Evolutionary conservation across 2,888 invertebrate species (phyloP).

Genomic region (Apocheima hispidaria): DNA sequence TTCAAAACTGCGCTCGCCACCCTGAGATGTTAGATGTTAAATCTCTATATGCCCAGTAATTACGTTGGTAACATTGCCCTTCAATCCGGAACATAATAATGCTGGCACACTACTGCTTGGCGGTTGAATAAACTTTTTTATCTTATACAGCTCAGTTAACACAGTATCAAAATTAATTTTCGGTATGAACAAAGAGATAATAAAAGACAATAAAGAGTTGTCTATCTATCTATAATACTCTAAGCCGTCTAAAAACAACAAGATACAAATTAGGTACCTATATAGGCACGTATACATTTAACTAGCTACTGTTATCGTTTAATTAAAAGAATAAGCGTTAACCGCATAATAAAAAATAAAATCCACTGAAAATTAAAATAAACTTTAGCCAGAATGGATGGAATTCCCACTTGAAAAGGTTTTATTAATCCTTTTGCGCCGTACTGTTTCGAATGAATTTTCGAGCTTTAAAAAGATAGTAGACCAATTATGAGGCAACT

Average conservation of each 20-base stretch:
- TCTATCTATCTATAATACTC: too few species aligned
- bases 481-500: conserved; percentile 46
- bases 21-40: too few species aligned
- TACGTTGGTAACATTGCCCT: too few species aligned
- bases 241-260: conserved; percentile 7
- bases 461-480: conserved; percentile 39
- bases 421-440: conserved; percentile 44
- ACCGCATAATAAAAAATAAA: conserved; percentile 34
- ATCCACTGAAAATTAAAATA: conserved; percentile 37
- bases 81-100: too few species aligned
- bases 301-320: conserved; percentile 36
- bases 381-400: conserved; percentile 32
- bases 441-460: conserved; percentile 47
- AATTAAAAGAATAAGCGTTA: conserved; percentile 34
- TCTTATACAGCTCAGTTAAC: background rate
- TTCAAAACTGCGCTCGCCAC: too few species aligned
- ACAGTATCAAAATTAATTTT: background rate
- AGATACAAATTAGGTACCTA: conserved; percentile 16
- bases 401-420: conserved; percentile 41
- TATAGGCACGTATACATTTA: conserved; percentile 14
- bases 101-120: too few species aligned
- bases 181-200: background rate
- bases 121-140: too few species aligned
- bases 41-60: too few species aligned
- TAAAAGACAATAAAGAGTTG: too few species aligned